Evolutionary conservation across 2,797 vertebrate species (phyloP).

Genomic region (Nyctalus aviator): DNA sequence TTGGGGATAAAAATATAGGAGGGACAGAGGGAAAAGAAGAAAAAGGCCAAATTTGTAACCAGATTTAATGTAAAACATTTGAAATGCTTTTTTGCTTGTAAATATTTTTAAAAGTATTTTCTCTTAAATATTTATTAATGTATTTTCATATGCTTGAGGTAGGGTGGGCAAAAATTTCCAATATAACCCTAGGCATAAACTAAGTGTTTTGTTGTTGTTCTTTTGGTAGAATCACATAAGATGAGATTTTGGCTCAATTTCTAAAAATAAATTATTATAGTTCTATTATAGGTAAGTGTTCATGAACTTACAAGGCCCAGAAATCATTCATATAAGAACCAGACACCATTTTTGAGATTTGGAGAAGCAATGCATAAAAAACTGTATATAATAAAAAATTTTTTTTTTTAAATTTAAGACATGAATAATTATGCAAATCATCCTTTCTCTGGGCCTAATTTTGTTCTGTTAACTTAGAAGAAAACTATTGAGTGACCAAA

Average conservation of each 20-base stretch:
- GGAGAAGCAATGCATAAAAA: neutral
- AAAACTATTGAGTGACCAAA: conserved; percentile 23
- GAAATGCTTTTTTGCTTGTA: conserved; percentile 48
- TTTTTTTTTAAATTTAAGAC: conserved; percentile 26
- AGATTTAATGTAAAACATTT: conserved; percentile 42
- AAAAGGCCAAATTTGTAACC: neutral
- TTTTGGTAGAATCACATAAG: neutral
- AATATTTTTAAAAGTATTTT: conserved; percentile 54
- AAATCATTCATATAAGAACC: neutral
- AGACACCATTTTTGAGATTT: conserved; percentile 9
- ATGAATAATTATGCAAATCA: conserved; percentile 31
- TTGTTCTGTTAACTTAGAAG: conserved; percentile 19
- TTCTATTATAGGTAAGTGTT: neutral
- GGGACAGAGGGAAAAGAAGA: neutral
- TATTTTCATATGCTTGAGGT: neutral
- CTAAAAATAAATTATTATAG: conserved; percentile 48
- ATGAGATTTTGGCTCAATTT: conserved; percentile 40
- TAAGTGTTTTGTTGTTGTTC: neutral
- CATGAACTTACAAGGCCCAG: neutral
- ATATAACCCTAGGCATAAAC: conserved; percentile 24
- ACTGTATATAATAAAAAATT: conserved; percentile 8
- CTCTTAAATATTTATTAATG: conserved; percentile 21
- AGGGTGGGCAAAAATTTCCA: conserved; percentile 9
- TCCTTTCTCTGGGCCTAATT: conserved; percentile 40
- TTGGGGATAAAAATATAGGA: conserved; percentile 16